phyloP scores from a whole-genome alignment of 2,888 invertebrate genomes.

The Griposia aprilina region DNA sequence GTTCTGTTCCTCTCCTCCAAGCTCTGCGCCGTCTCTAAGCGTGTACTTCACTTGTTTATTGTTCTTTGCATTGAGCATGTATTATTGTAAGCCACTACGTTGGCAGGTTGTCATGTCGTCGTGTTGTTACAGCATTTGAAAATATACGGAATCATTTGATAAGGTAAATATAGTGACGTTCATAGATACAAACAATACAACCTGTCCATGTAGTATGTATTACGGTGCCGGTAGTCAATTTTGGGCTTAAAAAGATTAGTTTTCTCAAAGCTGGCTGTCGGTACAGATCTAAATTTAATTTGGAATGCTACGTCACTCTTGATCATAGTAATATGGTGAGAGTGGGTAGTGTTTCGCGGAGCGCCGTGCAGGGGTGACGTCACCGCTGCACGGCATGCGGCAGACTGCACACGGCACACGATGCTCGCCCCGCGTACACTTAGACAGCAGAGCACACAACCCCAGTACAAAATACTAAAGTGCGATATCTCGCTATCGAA shows the following conservation, averaged over 20 bases:
- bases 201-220: constrained; percentile 24
- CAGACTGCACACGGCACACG: too few species aligned
- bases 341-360: constrained; percentile 16
- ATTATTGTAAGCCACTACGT: constrained; percentile 44
- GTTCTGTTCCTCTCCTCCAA: constrained; percentile 67
- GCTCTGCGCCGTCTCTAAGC: constrained; percentile 81
- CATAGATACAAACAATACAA: constrained; percentile 32
- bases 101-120: constrained; percentile 46
- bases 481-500: constrained; percentile 69
- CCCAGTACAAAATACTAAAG: constrained; percentile 83
- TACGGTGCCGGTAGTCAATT: constrained; percentile 17
- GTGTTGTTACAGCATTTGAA: constrained; percentile 33
- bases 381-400: not conserved
- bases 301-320: constrained; percentile 38
- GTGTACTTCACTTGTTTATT: constrained; percentile 61
- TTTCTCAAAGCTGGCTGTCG: constrained; percentile 16
- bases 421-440: constrained; percentile 50
- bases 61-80: constrained; percentile 53
- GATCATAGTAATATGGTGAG: constrained; percentile 1
- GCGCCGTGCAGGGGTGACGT: constrained; percentile 10
- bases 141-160: constrained; percentile 12
- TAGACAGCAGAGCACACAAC: constrained; percentile 86
- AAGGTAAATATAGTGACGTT: constrained; percentile 35
- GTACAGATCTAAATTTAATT: constrained; percentile 27
- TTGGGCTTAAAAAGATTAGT: not conserved